phyloP scores from a whole-genome alignment of 2,888 invertebrate species.

The Acanthoscelides obtectus region DNA sequence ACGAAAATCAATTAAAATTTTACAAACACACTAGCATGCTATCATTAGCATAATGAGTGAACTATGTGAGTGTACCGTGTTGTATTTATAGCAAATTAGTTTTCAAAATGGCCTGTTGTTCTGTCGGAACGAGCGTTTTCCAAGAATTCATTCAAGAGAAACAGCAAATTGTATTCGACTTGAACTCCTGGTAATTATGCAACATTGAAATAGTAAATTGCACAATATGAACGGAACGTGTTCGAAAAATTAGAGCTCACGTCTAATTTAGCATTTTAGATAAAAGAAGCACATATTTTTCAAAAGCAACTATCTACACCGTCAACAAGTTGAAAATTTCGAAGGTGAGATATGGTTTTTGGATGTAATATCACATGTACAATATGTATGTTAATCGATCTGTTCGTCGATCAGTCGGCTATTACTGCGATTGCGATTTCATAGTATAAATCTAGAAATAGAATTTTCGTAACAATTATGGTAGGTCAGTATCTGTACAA shows the following conservation, averaged over 20 bases:
- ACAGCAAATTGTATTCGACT: neutral
- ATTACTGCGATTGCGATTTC: too few species aligned
- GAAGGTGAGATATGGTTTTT: too few species aligned
- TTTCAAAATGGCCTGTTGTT: neutral
- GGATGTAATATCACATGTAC: too few species aligned
- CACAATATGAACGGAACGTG: neutral
- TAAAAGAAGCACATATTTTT: too few species aligned
- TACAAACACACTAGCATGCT: neutral
- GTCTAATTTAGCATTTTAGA: neutral
- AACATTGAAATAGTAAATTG: neutral
- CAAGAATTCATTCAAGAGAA: neutral
- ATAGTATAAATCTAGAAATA: too few species aligned
- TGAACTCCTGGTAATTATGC: neutral
- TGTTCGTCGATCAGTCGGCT: too few species aligned
- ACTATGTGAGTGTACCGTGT: neutral
- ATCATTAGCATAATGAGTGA: neutral
- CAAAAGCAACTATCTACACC: too few species aligned
- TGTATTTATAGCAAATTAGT: neutral
- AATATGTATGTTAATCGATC: too few species aligned
- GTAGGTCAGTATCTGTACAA: too few species aligned
- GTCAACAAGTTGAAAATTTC: too few species aligned
- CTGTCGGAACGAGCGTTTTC: neutral
- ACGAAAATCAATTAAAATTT: neutral
- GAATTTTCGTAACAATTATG: too few species aligned
- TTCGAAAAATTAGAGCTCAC: neutral